phyloP scores from a whole-genome alignment of 2,888 invertebrate species.

The Eudasyphora cyanicolor region DNA sequence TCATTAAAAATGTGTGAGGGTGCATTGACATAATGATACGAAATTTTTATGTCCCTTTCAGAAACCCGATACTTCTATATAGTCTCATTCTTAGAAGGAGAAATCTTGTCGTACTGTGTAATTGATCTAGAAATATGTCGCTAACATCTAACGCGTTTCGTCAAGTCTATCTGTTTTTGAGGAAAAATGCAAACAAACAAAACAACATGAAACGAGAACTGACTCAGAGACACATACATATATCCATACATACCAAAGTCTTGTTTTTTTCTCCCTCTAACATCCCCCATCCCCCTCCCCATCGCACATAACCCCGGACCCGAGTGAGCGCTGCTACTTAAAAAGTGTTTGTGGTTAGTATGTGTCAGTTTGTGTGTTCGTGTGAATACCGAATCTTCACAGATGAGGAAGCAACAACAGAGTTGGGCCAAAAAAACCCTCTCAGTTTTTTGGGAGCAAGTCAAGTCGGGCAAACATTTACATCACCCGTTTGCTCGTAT shows the following conservation, averaged over 20 bases:
- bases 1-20: no score
- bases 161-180: background rate
- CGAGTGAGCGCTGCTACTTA: background rate
- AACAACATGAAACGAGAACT: background rate
- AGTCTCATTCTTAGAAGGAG: no score
- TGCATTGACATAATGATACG: no score
- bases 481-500: slow-evolving; percentile 27
- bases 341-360: background rate
- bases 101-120: no score
- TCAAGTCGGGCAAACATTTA: slow-evolving; percentile 17
- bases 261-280: background rate
- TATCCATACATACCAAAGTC: background rate
- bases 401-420: background rate
- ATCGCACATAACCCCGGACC: no score
- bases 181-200: background rate
- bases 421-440: background rate
- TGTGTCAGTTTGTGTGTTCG: background rate
- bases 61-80: no score
- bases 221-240: background rate
- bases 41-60: no score
- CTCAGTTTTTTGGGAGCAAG: background rate
- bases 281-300: no score
- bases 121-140: no score
- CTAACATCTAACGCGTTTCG: no score
- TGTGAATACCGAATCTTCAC: background rate